phyloP scores from a whole-genome alignment of 2,113 vertebrate species.

The Nothocercus julius region DNA sequence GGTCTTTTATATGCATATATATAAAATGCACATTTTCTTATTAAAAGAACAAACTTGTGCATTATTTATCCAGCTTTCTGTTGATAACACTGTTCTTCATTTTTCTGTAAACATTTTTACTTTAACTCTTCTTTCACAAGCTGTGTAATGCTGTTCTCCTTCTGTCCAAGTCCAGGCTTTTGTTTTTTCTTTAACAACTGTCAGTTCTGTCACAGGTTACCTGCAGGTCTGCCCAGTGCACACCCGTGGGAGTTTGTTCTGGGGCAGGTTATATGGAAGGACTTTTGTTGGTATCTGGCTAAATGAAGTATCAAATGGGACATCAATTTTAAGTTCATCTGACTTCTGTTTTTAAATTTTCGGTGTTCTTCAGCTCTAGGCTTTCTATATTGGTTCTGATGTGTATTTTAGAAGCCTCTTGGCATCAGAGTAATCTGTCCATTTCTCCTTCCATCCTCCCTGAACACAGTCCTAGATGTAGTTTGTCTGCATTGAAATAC shows the following conservation, averaged over 20 bases:
- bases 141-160: background rate
- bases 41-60: background rate
- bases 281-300: background rate
- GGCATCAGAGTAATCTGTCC: background rate
- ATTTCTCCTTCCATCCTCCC: background rate
- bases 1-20: background rate
- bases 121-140: too few species aligned
- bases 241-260: background rate
- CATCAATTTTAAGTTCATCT: background rate
- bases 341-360: background rate
- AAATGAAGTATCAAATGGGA: background rate
- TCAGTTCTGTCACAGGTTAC: background rate
- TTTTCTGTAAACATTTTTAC: background rate
- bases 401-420: background rate
- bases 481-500: background rate
- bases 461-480: background rate
- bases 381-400: background rate
- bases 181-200: background rate
- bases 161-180: background rate
- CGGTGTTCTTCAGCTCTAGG: background rate
- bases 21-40: background rate
- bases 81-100: background rate
- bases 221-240: background rate
- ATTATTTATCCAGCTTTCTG: background rate
- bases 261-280: background rate